Evolutionary conservation across 2,888 invertebrate species (phyloP), one percentile per base, ranked within the genome.

Genomic region (Dilophus febrilis): DNA sequence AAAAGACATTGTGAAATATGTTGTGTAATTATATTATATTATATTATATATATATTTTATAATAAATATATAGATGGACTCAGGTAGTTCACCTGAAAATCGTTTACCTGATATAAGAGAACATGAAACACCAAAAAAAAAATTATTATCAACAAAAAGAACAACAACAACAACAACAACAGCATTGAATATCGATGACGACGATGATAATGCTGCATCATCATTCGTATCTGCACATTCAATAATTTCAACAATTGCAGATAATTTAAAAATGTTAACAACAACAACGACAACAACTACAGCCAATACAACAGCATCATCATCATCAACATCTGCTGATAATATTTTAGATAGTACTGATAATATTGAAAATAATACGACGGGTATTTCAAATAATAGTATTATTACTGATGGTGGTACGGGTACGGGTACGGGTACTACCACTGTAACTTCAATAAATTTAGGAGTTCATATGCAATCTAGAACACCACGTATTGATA

Each of bases 401-500:
- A n/a, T n/a, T 41, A 60, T 64, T 47, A 63, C 62, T 31, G 31
- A 26, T 12, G 22, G 11, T 13, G 28, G 18, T 17, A 22, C 22
- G 4, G 22, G 22, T 6, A 53, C 41, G 52, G 55, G 45, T 38
- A 58, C 48, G 49, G 47, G 48, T 18, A 48, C 49, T 14, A 50
- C 49, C 11, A 49, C 51, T 47, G 47, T 53, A 33, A 50, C 49
- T 11, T 49, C 51, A 47, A 47, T 53, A 33, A 50, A 54, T 8
- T 46, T 52, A 35, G 52, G 54, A 3, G 56, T 71, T 32, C 68
- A 70, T 49, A 74, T 80, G 35, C 79, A 83, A 16, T 71, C 74
- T 47, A 78, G 86, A 38, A 79, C 86, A 38, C 87, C 87, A 17
- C 72, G 88, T 52, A 88, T 87, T 51, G 87, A 88, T 65, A 82